Evolutionary conservation across 2,113 vertebrate genomes (phyloP).

Genomic region (Microcebus lehilahytsara): DNA sequence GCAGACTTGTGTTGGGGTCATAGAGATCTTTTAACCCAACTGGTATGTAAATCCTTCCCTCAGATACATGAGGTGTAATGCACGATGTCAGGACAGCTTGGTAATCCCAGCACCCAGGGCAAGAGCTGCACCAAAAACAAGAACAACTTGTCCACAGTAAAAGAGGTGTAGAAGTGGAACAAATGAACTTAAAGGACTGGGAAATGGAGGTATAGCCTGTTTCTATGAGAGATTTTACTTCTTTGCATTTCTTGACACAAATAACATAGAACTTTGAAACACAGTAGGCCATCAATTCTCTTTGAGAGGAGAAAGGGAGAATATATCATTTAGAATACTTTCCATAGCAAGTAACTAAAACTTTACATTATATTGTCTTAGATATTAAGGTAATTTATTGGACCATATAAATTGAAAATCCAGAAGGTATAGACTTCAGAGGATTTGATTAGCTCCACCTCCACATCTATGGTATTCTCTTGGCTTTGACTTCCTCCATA

Average conservation of each 20-base stretch:
- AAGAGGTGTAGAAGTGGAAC: neutral
- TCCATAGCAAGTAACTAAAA: neutral
- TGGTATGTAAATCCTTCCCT: neutral
- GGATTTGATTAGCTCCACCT: neutral
- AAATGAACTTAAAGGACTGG: neutral
- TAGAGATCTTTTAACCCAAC: neutral
- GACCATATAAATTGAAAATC: neutral
- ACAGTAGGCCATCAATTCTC: neutral
- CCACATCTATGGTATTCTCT: neutral
- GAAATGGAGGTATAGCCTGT: neutral
- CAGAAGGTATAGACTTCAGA: neutral
- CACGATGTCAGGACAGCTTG: neutral
- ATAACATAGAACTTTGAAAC: neutral
- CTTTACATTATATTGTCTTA: neutral
- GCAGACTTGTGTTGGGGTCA: neutral
- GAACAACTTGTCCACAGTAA: neutral
- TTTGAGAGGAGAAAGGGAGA: neutral
- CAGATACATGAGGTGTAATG: neutral
- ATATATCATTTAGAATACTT: neutral
- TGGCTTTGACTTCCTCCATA: neutral
- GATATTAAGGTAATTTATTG: neutral
- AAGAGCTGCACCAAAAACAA: neutral
- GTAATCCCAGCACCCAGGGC: neutral
- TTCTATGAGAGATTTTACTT: neutral
- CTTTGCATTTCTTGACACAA: neutral